phyloP scores from a whole-genome alignment of 2,797 vertebrate genomes.

The Furcifer pardalis region DNA sequence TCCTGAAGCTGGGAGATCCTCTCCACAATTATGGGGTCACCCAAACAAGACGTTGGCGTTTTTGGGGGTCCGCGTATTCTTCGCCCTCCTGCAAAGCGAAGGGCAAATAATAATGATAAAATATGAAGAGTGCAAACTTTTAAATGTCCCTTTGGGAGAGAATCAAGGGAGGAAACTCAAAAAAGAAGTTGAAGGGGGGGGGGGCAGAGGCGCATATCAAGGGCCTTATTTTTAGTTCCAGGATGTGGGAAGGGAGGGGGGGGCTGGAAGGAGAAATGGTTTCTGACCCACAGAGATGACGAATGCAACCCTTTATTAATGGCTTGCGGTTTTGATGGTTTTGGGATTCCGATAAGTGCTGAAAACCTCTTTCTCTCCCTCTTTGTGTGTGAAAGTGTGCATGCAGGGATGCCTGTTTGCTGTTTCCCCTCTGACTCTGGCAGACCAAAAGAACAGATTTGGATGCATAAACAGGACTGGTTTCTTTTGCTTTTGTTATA shows the following conservation, averaged over 20 bases:
- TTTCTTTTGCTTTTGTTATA: no score
- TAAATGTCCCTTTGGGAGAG: constrained; percentile 53
- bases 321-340: constrained; percentile 42
- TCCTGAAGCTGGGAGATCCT: no score
- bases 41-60: no score
- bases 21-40: no score
- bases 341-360: constrained; percentile 49
- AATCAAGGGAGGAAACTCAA: not conserved
- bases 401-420: no score
- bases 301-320: constrained; percentile 53
- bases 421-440: no score
- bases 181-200: constrained; percentile 14
- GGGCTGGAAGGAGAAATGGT: not conserved
- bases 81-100: not conserved
- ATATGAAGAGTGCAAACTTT: constrained; percentile 51
- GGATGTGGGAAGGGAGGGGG: not conserved
- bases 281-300: not conserved
- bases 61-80: no score
- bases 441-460: no score
- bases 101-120: constrained; percentile 43
- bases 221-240: constrained; percentile 59
- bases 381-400: no score
- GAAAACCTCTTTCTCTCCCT: not conserved
- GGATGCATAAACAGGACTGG: no score
- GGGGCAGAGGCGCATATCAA: constrained; percentile 39